Evolutionary conservation across 2,888 invertebrate species (phyloP), one percentile per base, ranked within the genome.

Genomic region (Chesias legatella): DNA sequence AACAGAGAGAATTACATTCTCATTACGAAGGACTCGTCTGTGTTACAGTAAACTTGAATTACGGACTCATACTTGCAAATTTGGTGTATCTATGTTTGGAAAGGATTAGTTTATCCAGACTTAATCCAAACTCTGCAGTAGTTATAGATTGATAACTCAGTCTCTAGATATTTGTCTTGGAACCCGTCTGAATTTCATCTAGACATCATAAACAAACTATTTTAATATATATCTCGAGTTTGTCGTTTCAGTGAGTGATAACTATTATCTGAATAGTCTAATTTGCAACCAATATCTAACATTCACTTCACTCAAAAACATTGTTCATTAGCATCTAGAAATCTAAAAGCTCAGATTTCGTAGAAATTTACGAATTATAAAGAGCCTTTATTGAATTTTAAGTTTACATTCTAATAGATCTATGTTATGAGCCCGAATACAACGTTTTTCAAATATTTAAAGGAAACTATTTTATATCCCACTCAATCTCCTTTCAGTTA

Each of bases 41-140:
- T 30, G 34, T 47, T 37, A 44, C 42, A 53, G 48, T 51, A 44
- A 48, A 48, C 51, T 53, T 43, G 48, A 48, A 51, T 51, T 53
- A 53, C 32, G 40, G 46, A 35, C 43, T 36, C 35, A 33, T 33
- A 40, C 33, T 44, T 41, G 42, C 53, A 43, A 53, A 53, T 48
- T 51, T 46, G 28, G 34, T 5, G 32, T 42, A 48, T 51, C 51
- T 49, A 51, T 54, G 45, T 51, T 54, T 51, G 43, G 37, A 47
- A 41, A 48, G 51, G 56, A 48, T 56, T 51, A 51, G 47, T 56
- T 51, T 45, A 45, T 51, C 43, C 50, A 46, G 44, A 42, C 43
- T 40, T 39, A 33, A 31, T 21, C 33, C 31, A 42, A 48, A 43
- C 35, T 48, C 32, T 36, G 32, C 32, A 35, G 31, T 28, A 44